Evolutionary conservation across 2,797 vertebrate genomes (phyloP), one percentile per base, ranked within the genome.

Genomic region (Sebastes miniatus): DNA sequence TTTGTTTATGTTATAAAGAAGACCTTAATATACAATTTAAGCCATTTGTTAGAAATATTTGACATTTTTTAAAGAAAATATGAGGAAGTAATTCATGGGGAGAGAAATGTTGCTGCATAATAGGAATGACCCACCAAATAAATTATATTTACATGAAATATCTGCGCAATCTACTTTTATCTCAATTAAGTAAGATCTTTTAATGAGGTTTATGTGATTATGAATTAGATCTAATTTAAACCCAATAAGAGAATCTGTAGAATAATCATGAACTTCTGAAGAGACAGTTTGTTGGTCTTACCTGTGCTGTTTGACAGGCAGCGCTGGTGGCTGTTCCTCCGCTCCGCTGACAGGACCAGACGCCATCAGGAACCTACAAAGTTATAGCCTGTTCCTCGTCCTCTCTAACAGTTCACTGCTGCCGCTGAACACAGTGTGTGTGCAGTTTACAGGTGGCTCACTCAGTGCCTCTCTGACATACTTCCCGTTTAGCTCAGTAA

Each of bases 231-330:
- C 13, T 3, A 13, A 22, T 20, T 1, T 8, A 56, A 67, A 63
- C 16, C 20, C 6, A 39, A 4, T 4, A 12, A 56, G 9, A 29
- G 6, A 47, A 47, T 8, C 4, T 36, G 18, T n/a, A 63, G 16
- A 8, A 59, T 36, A 27, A 61, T n/a, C 32, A 10, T 3, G 16
- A 31, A 47, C 31, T 12, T 61, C 4, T 24, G 5, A 43, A 24
- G n/a, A 32, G n/a, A 18, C 18, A 31, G 47, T 50, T 22, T 20
- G 22, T 11, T 61, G n/a, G 25, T 78, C 90, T 91, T 92, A 96
- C 96, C 94, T 93, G 88, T 83, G 93, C 75, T 93, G 93, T 92
- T 96, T 96, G 73, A 88, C 83, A 39, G 96, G 96, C 84, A 96
- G 88, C 3, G 76, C 91, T 11, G 96, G 96, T 16, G 94, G 93